A percentile compares a stretch with the other conserved stretches of the same genome.
Evolutionary conservation across 1,140 invertebrate species (phyloP).

Genomic region (Musca vetustissima): DNA sequence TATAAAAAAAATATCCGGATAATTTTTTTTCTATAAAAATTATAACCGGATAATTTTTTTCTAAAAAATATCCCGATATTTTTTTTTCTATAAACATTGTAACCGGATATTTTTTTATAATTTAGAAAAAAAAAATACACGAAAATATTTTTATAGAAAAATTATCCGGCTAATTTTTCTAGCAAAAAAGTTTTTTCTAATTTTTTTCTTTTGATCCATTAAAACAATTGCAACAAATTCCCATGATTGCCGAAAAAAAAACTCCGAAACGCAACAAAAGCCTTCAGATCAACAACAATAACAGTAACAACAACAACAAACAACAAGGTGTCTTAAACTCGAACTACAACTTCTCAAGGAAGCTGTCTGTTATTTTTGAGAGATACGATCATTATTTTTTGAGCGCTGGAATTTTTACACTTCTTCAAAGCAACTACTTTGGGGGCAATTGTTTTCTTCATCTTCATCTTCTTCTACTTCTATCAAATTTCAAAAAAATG

Average conservation of each 20-base stretch:
- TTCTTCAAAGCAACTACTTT: constrained; percentile 1
- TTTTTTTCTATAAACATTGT: too few species aligned
- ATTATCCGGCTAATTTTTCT: too few species aligned
- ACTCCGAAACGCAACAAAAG: not conserved
- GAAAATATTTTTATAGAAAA: too few species aligned
- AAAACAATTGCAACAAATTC: constrained; percentile 19
- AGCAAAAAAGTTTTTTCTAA: too few species aligned
- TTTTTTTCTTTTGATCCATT: too few species aligned
- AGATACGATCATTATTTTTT: not conserved
- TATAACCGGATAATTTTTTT: too few species aligned
- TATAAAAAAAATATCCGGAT: too few species aligned
- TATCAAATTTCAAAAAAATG: constrained; percentile 10
- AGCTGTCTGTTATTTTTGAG: not conserved
- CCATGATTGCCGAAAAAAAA: constrained; percentile 13
- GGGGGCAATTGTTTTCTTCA: not conserved
- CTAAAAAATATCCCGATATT: too few species aligned
- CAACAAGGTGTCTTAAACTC: not conserved
- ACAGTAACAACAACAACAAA: too few species aligned
- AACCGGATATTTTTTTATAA: too few species aligned
- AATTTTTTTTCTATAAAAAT: too few species aligned
- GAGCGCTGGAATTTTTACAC: not conserved
- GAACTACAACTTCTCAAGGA: constrained; percentile 17
- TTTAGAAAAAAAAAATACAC: too few species aligned
- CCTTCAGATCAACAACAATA: not conserved
- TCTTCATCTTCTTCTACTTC: not conserved